Base-by-base conservation (phyloP, 35 echinoderm and acorn worm species). In the Patiria miniata region DNA sequence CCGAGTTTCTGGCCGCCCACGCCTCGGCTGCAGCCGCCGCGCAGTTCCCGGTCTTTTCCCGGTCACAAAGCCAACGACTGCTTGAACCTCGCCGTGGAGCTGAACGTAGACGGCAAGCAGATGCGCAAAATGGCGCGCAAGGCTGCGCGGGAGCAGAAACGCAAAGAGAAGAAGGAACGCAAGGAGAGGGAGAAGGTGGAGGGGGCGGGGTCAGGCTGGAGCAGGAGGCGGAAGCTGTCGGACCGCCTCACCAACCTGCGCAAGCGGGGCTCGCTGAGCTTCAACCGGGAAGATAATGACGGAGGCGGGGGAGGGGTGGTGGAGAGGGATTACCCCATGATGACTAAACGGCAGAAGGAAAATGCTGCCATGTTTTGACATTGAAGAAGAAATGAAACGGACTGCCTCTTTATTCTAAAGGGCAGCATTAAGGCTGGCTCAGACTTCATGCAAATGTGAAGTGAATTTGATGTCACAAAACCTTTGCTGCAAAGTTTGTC, bases 281-380 rank as follows among this genome's bases (percentile, higher is more conserved):
- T 47, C 77, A 52, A 18, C 26, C 42, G 12, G 42, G 39, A 89
- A 81, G 87, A 61, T 30, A 16, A 53, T 32, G 17, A 61, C 37
- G 19, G 23, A n/a, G 1, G 59, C 52, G 39, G 60, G 53, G 65
- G 56, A 68, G 26, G 59, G 56, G 4, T 83, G 53, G 55, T 81
- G 1, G 56, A 90, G 37, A 53, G 57, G 2, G 81, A 84, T 50
- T 90, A 84, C 39, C 58, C 37, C 26, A 10, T 90, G 18, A 44
- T 65, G 8, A 90, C 81, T 7, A 36, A 90, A 38, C 19, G 88
- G 10, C 88, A 90, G 23, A 61, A 73, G n/a, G 88, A 90, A 84
- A 90, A 90, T 84, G 88, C 88, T 39, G 88, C 57, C 3, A 90
- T 90, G 88, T 90, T 90, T 78, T 90, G 78, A 83, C n/a, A n/a